phyloP scores from a whole-genome alignment of 2,797 vertebrate species.

The Gambusia yucatana region DNA sequence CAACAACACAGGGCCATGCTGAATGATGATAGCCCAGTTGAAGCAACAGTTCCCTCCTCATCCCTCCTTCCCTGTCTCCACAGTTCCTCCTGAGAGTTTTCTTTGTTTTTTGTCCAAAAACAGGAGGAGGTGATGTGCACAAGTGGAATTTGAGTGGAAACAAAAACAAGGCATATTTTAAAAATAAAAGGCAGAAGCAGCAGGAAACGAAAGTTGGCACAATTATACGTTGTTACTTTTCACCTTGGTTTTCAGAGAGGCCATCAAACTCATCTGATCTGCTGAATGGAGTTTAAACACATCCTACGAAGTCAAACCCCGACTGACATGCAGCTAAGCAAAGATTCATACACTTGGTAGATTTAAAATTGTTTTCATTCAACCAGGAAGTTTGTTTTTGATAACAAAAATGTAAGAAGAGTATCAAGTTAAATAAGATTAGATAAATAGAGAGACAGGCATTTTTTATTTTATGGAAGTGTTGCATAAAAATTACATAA shows the following conservation, averaged over 20 bases:
- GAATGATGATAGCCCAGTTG: neutral
- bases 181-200: neutral
- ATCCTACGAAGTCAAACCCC: neutral
- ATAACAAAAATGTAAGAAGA: neutral
- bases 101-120: neutral
- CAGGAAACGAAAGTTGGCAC: neutral
- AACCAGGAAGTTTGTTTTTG: neutral
- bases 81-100: neutral
- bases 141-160: neutral
- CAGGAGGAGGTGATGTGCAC: neutral
- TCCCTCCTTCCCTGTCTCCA: neutral
- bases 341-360: neutral
- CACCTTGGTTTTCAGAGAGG: neutral
- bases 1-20: neutral
- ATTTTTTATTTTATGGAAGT: too few relatives aligned
- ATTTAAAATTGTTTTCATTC: neutral
- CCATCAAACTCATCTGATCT: neutral
- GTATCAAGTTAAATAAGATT: neutral
- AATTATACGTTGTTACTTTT: constrained; percentile 10
- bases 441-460: neutral
- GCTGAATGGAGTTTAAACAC: neutral
- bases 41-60: neutral
- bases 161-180: neutral
- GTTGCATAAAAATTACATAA: too few relatives aligned
- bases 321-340: neutral